Evolutionary conservation across 2,113 vertebrate genomes (phyloP).

Genomic region (Stegastes partitus): DNA sequence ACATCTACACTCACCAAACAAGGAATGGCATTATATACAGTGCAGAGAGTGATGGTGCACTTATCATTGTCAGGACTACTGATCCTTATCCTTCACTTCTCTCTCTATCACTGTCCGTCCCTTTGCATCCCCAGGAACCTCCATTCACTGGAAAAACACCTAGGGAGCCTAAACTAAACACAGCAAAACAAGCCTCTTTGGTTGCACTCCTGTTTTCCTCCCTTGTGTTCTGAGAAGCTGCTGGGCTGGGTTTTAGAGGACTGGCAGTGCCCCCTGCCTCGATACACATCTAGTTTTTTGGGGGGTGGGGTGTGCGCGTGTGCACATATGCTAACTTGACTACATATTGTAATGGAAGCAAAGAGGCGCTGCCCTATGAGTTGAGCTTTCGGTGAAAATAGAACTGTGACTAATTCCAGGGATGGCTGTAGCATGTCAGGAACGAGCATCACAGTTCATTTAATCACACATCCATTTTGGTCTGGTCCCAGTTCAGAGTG

Average conservation of each 20-base stretch:
- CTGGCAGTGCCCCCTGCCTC: slow-evolving; percentile 33
- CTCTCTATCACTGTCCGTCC: background rate
- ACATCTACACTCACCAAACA: background rate
- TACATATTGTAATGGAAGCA: slow-evolving; percentile 52
- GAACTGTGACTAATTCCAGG: slow-evolving; percentile 66
- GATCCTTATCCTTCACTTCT: slow-evolving; percentile 1
- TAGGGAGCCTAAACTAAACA: slow-evolving; percentile 56
- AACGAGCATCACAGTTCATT: slow-evolving; percentile 70
- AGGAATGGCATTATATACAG: slow-evolving; percentile 3
- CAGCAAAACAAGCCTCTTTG: slow-evolving; percentile 47
- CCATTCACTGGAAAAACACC: slow-evolving; percentile 46
- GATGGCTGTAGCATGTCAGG: slow-evolving; percentile 65
- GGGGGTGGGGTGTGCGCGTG: slow-evolving; percentile 2
- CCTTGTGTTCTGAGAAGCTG: slow-evolving; percentile 19
- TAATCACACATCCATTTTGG: slow-evolving; percentile 69
- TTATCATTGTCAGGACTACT: slow-evolving; percentile 7
- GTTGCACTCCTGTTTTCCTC: slow-evolving; percentile 44
- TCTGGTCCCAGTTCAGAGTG: slow-evolving; percentile 73
- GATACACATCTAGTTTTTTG: slow-evolving; percentile 27
- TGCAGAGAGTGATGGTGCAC: slow-evolving; percentile 15
- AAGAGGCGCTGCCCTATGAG: slow-evolving; percentile 19
- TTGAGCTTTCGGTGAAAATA: slow-evolving; percentile 55
- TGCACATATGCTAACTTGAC: slow-evolving; percentile 6
- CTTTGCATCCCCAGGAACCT: slow-evolving; percentile 22
- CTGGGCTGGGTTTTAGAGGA: slow-evolving; percentile 24